These are phyloP conservation scores for Aix galericulata DNA, from an alignment of 2,113 vertebrate genomes.

Conservation along the genomic window DNA sequence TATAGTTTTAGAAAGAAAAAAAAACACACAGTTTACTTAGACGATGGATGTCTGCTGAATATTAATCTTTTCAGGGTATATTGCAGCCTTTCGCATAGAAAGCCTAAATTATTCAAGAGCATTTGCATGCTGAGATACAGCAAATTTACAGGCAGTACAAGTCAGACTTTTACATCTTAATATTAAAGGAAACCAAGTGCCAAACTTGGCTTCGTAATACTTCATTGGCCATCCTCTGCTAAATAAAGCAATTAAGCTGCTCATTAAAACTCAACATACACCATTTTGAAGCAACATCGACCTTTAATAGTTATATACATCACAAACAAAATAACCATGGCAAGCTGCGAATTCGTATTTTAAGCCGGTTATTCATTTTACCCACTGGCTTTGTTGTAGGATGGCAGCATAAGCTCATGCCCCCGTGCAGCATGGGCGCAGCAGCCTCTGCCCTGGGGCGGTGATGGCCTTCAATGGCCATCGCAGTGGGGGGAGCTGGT, in stretches of 20 bases:
- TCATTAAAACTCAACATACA: neutral
- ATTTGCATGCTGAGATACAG: conserved; percentile 26
- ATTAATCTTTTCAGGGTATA: conserved; percentile 44
- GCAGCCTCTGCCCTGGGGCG: neutral
- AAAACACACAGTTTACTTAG: neutral
- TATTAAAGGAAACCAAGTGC: neutral
- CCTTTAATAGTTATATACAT: neutral
- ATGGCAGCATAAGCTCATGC: rapidly evolving
- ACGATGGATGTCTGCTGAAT: conserved; percentile 46
- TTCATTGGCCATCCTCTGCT: neutral
- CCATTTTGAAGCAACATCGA: neutral
- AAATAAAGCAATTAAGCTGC: conserved; percentile 2
- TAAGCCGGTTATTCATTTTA: neutral
- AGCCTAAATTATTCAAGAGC: conserved; percentile 54
- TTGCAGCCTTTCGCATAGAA: neutral
- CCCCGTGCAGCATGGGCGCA: rapidly evolving
- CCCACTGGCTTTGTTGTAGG: neutral
- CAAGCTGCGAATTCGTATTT: neutral
- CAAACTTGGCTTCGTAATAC: neutral
- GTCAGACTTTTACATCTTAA: neutral
- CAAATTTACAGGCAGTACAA: conserved; percentile 7
- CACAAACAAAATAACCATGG: rapidly evolving
- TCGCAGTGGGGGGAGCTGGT: neutral
- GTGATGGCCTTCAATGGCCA: neutral
- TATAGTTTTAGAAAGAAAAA: neutral